Conservation (phyloP, 2,797 vertebrate species). For the Silurus lanzhouensis region DNA sequence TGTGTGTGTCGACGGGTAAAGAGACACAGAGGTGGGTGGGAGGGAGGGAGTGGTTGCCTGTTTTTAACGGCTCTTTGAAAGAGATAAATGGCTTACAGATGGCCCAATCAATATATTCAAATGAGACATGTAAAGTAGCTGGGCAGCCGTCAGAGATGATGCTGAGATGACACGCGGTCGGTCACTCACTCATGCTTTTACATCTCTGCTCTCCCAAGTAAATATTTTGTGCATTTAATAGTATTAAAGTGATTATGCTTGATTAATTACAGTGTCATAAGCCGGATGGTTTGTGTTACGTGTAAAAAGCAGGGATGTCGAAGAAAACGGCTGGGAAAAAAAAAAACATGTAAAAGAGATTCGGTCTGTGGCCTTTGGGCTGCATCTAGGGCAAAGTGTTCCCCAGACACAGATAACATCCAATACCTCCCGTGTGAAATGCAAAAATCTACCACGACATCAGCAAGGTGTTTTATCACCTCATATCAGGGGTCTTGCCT, state of each 20-base stretch:
- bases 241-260: constrained; percentile 6
- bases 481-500: constrained; percentile 74
- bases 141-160: constrained; percentile 54
- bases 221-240: constrained; percentile 6
- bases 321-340: constrained; percentile 40
- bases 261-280: constrained; percentile 10
- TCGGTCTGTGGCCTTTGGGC: constrained; percentile 59
- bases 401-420: constrained; percentile 75
- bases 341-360: constrained; percentile 42
- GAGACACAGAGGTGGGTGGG: constrained; percentile 70
- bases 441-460: constrained; percentile 74
- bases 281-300: background rate
- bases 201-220: background rate
- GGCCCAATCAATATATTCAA: constrained; percentile 84
- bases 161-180: constrained; percentile 32
- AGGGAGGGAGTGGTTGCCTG: constrained; percentile 69
- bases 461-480: constrained; percentile 76
- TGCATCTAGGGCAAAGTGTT: constrained; percentile 62
- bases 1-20: constrained; percentile 55
- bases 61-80: constrained; percentile 78
- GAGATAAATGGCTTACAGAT: constrained; percentile 85
- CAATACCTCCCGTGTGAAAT: constrained; percentile 69
- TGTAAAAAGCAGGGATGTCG: background rate
- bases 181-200: constrained; percentile 27
- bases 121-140: constrained; percentile 73